A percentile compares a stretch with the other conserved stretches of the same genome.
These are phyloP conservation scores for Drosophila burlai DNA, from an alignment of 1,140 invertebrate genomes.

Conservation along the genomic window DNA sequence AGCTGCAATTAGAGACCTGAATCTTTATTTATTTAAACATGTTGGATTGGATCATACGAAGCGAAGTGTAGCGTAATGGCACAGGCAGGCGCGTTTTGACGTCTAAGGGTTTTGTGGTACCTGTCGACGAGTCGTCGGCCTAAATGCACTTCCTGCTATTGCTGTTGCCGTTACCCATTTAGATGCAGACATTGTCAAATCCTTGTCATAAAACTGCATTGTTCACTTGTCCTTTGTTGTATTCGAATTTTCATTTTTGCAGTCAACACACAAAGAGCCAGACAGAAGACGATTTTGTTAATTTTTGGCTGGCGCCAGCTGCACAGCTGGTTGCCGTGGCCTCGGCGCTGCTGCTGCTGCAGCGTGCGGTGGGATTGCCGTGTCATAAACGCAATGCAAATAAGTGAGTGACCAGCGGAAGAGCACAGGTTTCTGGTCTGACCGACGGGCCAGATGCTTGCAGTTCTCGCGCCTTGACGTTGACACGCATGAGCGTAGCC, in stretches of 20 bases:
- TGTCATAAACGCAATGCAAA: conserved; percentile 50
- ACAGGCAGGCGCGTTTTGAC: conserved; percentile 1
- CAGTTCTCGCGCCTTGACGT: conserved; percentile 48
- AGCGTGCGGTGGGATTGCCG: conserved; percentile 8
- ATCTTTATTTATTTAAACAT: background rate
- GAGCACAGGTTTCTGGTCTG: conserved; percentile 28
- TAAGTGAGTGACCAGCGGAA: conserved; percentile 41
- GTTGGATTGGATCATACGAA: background rate
- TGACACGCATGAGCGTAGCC: conserved; percentile 53
- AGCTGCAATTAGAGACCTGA: background rate
- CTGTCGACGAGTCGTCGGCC: conserved; percentile 32
- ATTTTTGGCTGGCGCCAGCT: conserved; percentile 78
- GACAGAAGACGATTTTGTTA: conserved; percentile 60
- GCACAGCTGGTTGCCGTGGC: conserved; percentile 61
- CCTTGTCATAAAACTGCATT: conserved; percentile 62
- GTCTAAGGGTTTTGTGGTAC: conserved; percentile 37
- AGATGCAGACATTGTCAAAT: conserved; percentile 25
- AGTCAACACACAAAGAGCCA: conserved; percentile 54
- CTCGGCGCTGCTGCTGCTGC: conserved; percentile 7
- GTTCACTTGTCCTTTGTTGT: conserved; percentile 53
- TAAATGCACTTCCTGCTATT: conserved; percentile 39
- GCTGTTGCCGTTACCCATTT: conserved; percentile 12
- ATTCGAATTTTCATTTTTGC: conserved; percentile 41
- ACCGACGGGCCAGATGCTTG: conserved; percentile 53
- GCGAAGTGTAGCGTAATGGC: conserved; percentile 1